Base-by-base conservation (phyloP, 2,113 vertebrate species). In the Scomber japonicus region DNA sequence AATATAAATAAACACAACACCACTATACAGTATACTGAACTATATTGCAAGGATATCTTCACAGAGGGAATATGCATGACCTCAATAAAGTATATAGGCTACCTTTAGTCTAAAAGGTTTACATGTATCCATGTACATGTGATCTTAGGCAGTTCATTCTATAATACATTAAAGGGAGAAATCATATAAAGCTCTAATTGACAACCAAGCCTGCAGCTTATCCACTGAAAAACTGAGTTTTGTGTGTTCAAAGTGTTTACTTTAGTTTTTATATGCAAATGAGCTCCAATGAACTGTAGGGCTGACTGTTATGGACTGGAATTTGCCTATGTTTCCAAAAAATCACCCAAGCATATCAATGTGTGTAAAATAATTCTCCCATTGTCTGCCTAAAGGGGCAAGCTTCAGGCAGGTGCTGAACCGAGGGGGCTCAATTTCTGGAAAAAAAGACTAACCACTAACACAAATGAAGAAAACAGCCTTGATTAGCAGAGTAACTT, bases 231-330 rank as follows among this genome's bases (percentile, higher is more conserved):
- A 76, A 24, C 3, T 11, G 13, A 66, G 19, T 44, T 78, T 60
- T 73, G 63, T 63, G 19, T 51, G 11, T 44, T 55, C 49, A 61
- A 3, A 75, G 55, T 71, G 21, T 65, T 80, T 65, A 19, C 24
- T 88, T 75, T 70, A 45, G 9, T 73, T 83, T 69, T 55, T 44
- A 67, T 21, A 88, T 88, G 60, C 62, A 84, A 86, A 78, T 81
- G 61, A 81, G 19, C 54, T 74, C 73, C 19, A 67, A n/a, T 67
- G 35, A 65, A 75, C 63, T 64, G 14, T 19, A 78, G 61, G 64
- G 30, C 57, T 68, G 48, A 82, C 45, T 24, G 63, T 57, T 69
- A 73, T 51, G 21, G 19, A 45, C 54, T 56, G 3, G 30, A 85
- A 68, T 71, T 44, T 70, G 63, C 68, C 51, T 60, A 17, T 65